A percentile compares a stretch with the other conserved stretches of the same genome.
Conservation (phyloP, 2,797 vertebrate genomes). For the Catharus ustulatus region DNA sequence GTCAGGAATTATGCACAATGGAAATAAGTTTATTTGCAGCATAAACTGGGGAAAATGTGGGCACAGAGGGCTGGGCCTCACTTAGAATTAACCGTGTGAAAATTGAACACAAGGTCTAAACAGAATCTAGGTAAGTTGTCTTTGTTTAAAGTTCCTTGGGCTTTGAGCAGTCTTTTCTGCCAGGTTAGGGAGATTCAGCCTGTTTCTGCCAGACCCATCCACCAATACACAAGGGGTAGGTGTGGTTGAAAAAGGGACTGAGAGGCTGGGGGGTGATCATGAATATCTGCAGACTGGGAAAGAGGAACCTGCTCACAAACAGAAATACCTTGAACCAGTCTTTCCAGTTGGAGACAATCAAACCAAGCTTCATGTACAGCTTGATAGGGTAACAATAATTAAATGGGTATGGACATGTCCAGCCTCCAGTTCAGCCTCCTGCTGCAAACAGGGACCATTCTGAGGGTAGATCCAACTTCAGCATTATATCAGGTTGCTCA, state of each 20-base stretch:
- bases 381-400: background rate
- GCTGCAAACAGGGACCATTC: background rate
- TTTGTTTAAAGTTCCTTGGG: background rate
- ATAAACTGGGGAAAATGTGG: background rate
- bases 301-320: background rate
- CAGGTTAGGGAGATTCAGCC: background rate
- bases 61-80: background rate
- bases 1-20: background rate
- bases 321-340: background rate
- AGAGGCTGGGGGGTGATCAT: background rate
- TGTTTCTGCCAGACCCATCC: background rate
- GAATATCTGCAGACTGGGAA: background rate
- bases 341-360: background rate
- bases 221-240: accelerated
- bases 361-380: background rate
- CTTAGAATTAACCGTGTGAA: background rate
- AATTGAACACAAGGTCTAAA: background rate
- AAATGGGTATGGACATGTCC: background rate
- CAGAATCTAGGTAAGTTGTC: background rate
- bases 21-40: background rate
- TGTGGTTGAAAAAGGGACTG: background rate
- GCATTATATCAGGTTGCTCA: background rate
- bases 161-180: background rate
- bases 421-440: background rate
- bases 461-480: background rate